Evolutionary conservation across 2,888 invertebrate species (phyloP), one percentile per base, ranked within the genome.

Genomic region (Platycnemis pennipes): DNA sequence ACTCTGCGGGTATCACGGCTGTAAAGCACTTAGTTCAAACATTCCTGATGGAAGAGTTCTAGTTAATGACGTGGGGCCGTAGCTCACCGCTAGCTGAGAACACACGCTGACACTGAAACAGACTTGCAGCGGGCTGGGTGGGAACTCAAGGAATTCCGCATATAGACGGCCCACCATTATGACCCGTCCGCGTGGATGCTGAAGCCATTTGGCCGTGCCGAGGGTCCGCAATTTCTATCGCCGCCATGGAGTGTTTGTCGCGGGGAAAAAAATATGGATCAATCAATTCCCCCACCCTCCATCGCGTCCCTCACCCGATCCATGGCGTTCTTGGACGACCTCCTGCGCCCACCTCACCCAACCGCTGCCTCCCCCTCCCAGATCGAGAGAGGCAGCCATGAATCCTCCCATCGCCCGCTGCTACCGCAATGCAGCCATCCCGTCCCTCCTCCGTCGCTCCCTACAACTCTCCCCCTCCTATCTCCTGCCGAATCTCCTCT

Each of bases 361-460:
- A n/a, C 19, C 63, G 7, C 69, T 7, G 7, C 8, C 31, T 31
- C 31, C 22, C 8, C 31, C 31, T 37, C 77, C 11, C 77, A 11
- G 13, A 31, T 31, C 37, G 77, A 77, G 37, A 26, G 77, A 77
- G 77, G 31, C 77, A 77, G 31, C 31, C 77, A 77, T 77, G 77
- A 77, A 77, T 77, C 77, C 77, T 77, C 2, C 77, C 77, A 77
- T 77, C 77, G 77, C 77, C 77, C 37, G 37, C 77, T 77, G 77
- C 77, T 63, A 26, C 63, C 77, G 77, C 77, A 77, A 77, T 77
- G 77, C 77, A 77, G 77, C 77, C 77, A 77, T 77, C 77, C 77
- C 77, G 77, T 11, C 77, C 77, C 77, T 37, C 11, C 37, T n/a
- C 77, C 2, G 37, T 37, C 31, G 11, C 26, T n/a, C 26, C 13